Evolutionary conservation across 2,888 invertebrate species (phyloP).

Genomic region (Aricia artaxerxes): DNA sequence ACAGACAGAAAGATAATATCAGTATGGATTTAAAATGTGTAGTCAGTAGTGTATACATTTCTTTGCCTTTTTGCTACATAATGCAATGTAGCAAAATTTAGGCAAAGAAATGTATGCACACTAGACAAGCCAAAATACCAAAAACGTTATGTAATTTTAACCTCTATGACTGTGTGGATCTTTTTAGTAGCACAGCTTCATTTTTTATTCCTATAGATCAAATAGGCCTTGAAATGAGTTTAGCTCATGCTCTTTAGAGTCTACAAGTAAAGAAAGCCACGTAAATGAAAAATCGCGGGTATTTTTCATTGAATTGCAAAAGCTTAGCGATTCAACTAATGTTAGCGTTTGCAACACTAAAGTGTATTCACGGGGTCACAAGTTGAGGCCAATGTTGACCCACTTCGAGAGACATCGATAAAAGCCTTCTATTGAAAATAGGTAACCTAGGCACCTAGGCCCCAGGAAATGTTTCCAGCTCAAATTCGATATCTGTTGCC

Average conservation of each 20-base stretch:
- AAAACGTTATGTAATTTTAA: too few species aligned
- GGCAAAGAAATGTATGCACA: too few species aligned
- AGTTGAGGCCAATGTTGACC: slow-evolving; percentile 56
- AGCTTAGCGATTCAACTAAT: neutral
- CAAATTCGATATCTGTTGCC: slow-evolving; percentile 21
- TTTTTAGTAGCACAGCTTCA: too few species aligned
- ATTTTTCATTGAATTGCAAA: neutral
- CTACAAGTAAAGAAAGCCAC: neutral
- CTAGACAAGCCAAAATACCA: too few species aligned
- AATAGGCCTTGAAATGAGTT: neutral
- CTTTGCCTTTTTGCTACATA: too few species aligned
- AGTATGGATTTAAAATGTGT: too few species aligned
- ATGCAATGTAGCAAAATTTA: too few species aligned
- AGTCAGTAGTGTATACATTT: too few species aligned
- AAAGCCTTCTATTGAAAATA: slow-evolving; percentile 61
- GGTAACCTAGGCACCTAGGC: slow-evolving; percentile 49
- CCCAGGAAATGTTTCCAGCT: slow-evolving; percentile 47
- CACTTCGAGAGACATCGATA: slow-evolving; percentile 59
- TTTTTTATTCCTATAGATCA: neutral
- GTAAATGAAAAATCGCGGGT: neutral
- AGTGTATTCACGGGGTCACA: slow-evolving; percentile 44
- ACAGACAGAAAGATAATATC: too few species aligned
- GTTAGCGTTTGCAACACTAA: slow-evolving; percentile 16
- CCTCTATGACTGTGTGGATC: too few species aligned
- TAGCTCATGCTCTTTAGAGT: too few species aligned